These are phyloP conservation scores for Diaphora mendica DNA, from an alignment of 2,888 invertebrate species.

Conservation along the genomic window DNA sequence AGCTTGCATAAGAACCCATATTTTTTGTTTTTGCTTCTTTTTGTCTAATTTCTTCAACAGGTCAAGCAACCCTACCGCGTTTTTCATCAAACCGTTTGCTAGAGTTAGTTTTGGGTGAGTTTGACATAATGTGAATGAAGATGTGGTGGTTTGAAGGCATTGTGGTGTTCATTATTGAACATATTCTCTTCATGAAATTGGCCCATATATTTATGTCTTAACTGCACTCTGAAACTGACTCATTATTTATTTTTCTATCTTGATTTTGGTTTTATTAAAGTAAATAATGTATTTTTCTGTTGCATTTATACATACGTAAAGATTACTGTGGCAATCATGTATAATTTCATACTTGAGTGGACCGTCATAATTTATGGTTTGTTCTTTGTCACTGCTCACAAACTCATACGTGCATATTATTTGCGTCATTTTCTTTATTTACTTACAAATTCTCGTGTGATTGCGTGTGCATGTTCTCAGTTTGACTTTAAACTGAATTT, in stretches of 20 bases:
- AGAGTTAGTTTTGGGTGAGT: slow-evolving; percentile 91
- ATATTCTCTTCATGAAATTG: slow-evolving; percentile 73
- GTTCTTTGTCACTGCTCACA: slow-evolving; percentile 31
- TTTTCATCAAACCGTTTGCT: slow-evolving; percentile 90
- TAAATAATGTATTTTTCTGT: slow-evolving; percentile 5
- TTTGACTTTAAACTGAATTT: slow-evolving; percentile 35
- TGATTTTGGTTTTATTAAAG: slow-evolving; percentile 38
- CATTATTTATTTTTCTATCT: slow-evolving; percentile 63
- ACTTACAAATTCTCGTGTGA: slow-evolving; percentile 44
- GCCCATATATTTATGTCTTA: slow-evolving; percentile 77
- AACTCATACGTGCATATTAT: slow-evolving; percentile 28
- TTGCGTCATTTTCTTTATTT: slow-evolving; percentile 37
- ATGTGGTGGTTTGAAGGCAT: slow-evolving; percentile 84
- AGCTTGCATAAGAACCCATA: slow-evolving; percentile 77
- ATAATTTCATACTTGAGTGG: slow-evolving; percentile 22
- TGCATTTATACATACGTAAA: slow-evolving; percentile 3
- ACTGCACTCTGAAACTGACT: slow-evolving; percentile 85
- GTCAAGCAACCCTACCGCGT: slow-evolving; percentile 89
- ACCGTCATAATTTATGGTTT: slow-evolving; percentile 45
- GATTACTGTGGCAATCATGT: slow-evolving; percentile 25
- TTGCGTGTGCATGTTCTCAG: slow-evolving; percentile 56
- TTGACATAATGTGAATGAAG: slow-evolving; percentile 83
- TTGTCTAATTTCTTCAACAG: slow-evolving; percentile 90
- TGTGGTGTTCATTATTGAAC: slow-evolving; percentile 81
- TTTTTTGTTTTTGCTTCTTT: slow-evolving; percentile 80